These are phyloP conservation scores for Porites lobata DNA, from an alignment of 92 coral and sea anemone genomes.

Conservation along the genomic window DNA sequence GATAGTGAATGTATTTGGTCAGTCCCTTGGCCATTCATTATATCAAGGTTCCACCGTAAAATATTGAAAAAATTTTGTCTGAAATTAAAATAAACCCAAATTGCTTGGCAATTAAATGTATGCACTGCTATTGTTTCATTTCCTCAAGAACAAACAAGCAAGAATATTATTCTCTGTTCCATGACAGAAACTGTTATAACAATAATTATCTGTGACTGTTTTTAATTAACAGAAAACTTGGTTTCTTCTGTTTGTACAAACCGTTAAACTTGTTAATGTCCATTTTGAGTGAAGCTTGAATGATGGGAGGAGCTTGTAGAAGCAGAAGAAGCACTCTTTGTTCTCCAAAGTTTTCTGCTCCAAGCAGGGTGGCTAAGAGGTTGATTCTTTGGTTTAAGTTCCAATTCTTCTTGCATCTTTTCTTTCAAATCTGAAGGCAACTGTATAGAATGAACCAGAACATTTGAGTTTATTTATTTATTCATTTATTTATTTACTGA, in stretches of 20 bases:
- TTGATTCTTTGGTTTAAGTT: constrained; percentile 34
- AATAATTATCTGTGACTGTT: background rate
- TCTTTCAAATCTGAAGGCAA: constrained; percentile 73
- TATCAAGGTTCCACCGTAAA: too few relatives aligned
- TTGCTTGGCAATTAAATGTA: too few relatives aligned
- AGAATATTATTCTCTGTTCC: background rate
- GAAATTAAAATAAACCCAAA: too few relatives aligned
- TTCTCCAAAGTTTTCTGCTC: constrained; percentile 55
- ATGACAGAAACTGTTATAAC: background rate
- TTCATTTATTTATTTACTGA: too few relatives aligned
- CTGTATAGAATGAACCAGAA: constrained; percentile 1
- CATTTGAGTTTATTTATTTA: too few relatives aligned
- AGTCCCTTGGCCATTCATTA: too few relatives aligned
- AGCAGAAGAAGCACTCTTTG: constrained; percentile 45
- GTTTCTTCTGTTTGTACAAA: background rate
- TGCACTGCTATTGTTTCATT: background rate
- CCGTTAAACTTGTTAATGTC: background rate
- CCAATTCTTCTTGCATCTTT: constrained; percentile 62
- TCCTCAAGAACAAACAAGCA: background rate
- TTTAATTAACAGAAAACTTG: too few relatives aligned
- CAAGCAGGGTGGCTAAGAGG: constrained; percentile 51
- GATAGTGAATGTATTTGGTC: too few relatives aligned
- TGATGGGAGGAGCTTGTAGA: constrained; percentile 10
- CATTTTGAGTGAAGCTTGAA: background rate
- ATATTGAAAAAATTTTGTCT: too few relatives aligned